Evolutionary conservation across 2,888 invertebrate genomes (phyloP), one percentile per base, ranked within the genome.

Genomic region (Tetrapedia diversipes): DNA sequence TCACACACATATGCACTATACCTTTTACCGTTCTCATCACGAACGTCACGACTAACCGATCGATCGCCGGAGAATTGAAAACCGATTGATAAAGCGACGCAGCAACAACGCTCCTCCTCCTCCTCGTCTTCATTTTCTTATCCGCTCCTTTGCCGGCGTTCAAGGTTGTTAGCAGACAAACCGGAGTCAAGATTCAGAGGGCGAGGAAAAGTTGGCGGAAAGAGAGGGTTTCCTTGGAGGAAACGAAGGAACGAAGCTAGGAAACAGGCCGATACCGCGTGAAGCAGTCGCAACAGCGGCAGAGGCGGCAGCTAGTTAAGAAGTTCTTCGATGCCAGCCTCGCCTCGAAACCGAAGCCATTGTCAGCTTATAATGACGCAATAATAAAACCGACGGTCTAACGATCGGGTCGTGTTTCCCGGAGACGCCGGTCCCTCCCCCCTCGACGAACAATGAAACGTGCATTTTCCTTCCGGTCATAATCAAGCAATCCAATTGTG

Each of bases 321-420:
- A 84, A 84, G 64, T 84, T 84, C 63, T 63, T 63, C 72, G 83
- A 77, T 72, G 83, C 72, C 74, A 61, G 68, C 47, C 81, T 68
- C 70, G 71, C 79, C 54, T 54, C 63, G 81, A 77, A 85, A 85
- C 81, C 69, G 77, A 63, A 69, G 56, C 82, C 68, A 85, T 84
- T 84, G 85, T 84, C 83, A 71, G 81, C 71, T 84, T 79, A 85
- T 85, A 83, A 85, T 77, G 83, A 84, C 67, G 81, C 79, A 81
- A 84, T 81, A 83, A 85, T 84, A 84, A 84, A 84, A 79, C 77
- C 77, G 73, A 63, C 63, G 59, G 81, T 69, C 77, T 85, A 85
- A 84, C 84, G 85, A 84, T 83, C 79, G 79, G 83, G 79, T 85
- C 83, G 68, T 73, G 79, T 84, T 83, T 71, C 84, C 79, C 77